Conservation (phyloP, 2,888 invertebrate genomes). For the Drosophila rubida region DNA sequence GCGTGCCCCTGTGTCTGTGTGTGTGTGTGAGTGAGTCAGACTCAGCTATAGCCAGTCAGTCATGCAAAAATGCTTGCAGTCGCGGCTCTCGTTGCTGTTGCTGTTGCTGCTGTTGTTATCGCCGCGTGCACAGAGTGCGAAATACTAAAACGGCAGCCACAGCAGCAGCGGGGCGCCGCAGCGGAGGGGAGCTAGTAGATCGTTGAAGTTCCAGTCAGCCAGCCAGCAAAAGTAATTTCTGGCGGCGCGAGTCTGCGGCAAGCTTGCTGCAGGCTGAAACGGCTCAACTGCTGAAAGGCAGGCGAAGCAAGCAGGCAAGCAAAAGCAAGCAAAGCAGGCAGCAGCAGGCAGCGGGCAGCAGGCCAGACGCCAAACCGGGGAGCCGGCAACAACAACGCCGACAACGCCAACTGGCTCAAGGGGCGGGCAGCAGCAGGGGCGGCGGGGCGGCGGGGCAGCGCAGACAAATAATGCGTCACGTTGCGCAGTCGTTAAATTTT, state of each 20-base stretch:
- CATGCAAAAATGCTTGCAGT: conserved; percentile 65
- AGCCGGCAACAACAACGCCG: conserved; percentile 27
- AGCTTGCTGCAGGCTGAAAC: conserved; percentile 67
- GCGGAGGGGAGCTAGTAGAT: conserved; percentile 14
- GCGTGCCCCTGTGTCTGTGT: conserved; percentile 26
- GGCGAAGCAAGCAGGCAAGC: conserved; percentile 15
- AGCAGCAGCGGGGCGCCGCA: conserved; percentile 7
- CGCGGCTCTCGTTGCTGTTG: conserved; percentile 40
- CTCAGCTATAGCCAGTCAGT: conserved; percentile 65
- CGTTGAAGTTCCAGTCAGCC: conserved; percentile 51
- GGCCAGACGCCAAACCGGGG: conserved; percentile 55
- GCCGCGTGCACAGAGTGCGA: conserved; percentile 73
- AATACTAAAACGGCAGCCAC: conserved; percentile 72
- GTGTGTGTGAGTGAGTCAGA: conserved; percentile 65
- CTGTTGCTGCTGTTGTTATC: conserved; percentile 32
- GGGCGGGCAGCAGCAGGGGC: too few species aligned
- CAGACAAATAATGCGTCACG: conserved; percentile 79
- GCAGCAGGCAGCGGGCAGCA: conserved; percentile 46
- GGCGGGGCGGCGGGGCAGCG: conserved; percentile 44
- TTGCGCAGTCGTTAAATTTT: conserved; percentile 78
- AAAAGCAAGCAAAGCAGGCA: neutral
- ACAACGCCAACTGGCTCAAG: conserved; percentile 7
- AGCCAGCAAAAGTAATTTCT: conserved; percentile 74
- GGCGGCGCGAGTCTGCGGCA: conserved; percentile 71
- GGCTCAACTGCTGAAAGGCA: conserved; percentile 53